These are phyloP conservation scores for Malurus melanocephalus DNA, from an alignment of 2,113 vertebrate species.

Conservation along the genomic window DNA sequence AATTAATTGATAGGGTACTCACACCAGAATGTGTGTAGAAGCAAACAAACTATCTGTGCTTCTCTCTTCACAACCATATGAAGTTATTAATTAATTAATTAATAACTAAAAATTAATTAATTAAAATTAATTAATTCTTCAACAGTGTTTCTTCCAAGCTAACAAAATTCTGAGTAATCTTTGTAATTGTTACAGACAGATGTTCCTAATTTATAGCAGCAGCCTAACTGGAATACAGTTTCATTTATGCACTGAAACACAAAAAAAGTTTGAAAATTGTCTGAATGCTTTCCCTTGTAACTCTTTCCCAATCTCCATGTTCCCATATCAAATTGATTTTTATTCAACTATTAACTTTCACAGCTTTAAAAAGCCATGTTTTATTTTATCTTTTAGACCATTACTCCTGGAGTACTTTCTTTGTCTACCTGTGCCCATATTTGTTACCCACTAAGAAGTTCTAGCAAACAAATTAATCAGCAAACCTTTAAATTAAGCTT, in stretches of 20 bases:
- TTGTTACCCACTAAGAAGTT: background rate
- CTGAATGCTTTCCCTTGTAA: background rate
- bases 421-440: background rate
- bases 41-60: background rate
- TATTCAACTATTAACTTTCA: background rate
- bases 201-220: background rate
- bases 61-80: background rate
- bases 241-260: constrained; percentile 38
- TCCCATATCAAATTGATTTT: constrained; percentile 26
- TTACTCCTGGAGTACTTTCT: constrained; percentile 5
- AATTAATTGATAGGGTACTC: background rate
- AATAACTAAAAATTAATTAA: too few species aligned
- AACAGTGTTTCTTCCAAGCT: background rate
- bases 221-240: constrained; percentile 27
- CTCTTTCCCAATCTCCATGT: background rate
- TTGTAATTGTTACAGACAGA: constrained; percentile 7
- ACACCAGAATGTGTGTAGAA: background rate
- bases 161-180: constrained; percentile 1
- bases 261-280: constrained; percentile 23
- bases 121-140: background rate
- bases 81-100: background rate
- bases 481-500: background rate
- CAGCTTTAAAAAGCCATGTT: background rate
- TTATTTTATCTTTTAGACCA: constrained; percentile 24
- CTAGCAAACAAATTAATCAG: background rate